phyloP scores from a whole-genome alignment of 2,888 invertebrate species.

The Chymomyza procnemis region DNA sequence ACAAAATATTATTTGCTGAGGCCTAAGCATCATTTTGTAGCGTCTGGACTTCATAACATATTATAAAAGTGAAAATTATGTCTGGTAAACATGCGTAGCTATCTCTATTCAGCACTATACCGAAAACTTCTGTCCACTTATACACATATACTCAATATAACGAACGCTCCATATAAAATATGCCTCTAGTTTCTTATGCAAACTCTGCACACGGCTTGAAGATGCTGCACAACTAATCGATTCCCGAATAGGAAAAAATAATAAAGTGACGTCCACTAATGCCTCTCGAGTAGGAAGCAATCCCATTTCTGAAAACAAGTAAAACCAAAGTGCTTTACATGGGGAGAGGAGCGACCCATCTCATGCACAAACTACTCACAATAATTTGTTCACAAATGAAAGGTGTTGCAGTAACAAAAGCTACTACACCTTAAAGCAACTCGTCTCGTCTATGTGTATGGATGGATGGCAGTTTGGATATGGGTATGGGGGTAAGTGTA shows the following conservation, averaged over 20 bases:
- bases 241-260: not conserved
- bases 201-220: too few species aligned
- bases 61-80: too few species aligned
- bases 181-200: too few species aligned
- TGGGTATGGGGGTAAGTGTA: not conserved
- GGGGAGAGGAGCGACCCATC: too few species aligned
- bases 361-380: not conserved
- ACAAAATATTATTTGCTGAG: too few species aligned
- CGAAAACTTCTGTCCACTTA: too few species aligned
- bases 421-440: slow-evolving; percentile 13
- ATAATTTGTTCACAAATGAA: slow-evolving; percentile 18
- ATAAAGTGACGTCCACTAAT: not conserved
- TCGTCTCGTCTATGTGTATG: not conserved
- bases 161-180: too few species aligned
- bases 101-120: too few species aligned
- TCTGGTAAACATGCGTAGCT: too few species aligned
- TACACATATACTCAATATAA: too few species aligned
- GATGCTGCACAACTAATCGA: not conserved
- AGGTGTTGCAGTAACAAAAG: slow-evolving; percentile 16
- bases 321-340: not conserved
- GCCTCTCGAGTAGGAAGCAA: not conserved
- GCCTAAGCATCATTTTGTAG: too few species aligned
- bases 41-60: too few species aligned
- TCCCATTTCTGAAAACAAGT: not conserved
- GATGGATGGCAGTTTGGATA: not conserved